Base-by-base conservation (phyloP, 1,140 invertebrate species). In the Heterodera carotae region DNA sequence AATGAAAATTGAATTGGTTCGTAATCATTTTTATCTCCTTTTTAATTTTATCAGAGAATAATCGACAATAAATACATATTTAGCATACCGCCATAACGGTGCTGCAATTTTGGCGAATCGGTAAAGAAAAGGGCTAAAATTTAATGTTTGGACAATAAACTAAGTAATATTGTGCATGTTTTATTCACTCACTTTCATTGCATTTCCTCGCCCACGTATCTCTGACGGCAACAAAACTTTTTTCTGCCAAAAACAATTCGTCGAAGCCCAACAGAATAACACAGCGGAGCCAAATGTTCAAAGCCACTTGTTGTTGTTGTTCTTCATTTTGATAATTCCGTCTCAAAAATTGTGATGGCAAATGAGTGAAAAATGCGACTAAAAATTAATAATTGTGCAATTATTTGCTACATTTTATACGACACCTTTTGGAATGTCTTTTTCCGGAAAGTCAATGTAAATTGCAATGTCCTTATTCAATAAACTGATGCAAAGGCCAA, bases 91-190 rank as follows among this genome's bases (percentile, higher is more conserved):
- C 48, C 36, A 71, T 48, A 71, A 22, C 69, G 69, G 2, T 62
- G 72, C 64, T 74, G 72, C 25, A 74, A 62, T 43, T 64, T 66
- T 12, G 27, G 12, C 27, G 72, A 74, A 25, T 74, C 72, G 27
- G 72, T 74, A n/a, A 74, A 74, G 34, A 66, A 74, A 2, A 74
- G 12, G 18, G 64, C 72, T 74, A 29, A 64, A 74, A 34, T 25
- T 12, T 8, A 43, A 43, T 8, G 12, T 1, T 43, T 8, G 36
- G 36, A 6, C 6, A 43, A 43, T 43, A 12, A 43, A 43, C 12
- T 43, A 0, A 36, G 48, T 18, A 56, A 22, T 56, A 22, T n/a
- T 56, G 27, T 74, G 34, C 15, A 31, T 64, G 22, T 74, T 62
- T 31, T n/a, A 36, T 31, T 62, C 2, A 34, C 72, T 22, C 25